Base-by-base conservation (phyloP, 2,113 vertebrate genomes). In the Otis tarda region DNA sequence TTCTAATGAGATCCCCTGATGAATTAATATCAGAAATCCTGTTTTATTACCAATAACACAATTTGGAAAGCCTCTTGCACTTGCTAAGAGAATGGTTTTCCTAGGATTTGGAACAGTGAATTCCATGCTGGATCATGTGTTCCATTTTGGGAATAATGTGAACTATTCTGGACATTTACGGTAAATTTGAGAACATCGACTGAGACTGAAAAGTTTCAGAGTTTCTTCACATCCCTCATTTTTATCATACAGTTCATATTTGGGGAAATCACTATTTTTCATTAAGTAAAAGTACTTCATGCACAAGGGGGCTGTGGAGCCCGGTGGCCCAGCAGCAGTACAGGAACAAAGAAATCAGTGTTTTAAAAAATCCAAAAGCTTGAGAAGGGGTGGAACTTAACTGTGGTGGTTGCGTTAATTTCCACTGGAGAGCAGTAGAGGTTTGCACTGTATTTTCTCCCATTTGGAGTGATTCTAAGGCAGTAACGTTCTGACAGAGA, bases 381-480 rank as follows among this genome's bases (percentile, higher is more conserved):
- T 47, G 28, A 69, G 41, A 63, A 73, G 13, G 15, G 41, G 16
- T 24, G 30, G 14, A n/a, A 37, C 31, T 45, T 7, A 41, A 5
- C 53, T 14, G 28, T 3, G 11, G 50, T 35, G 65, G 31, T 64
- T 55, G 67, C 69, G 8, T 22, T 69, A 4, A 35, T 82, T 79
- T 90, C 95, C 96, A 94, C 94, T 94, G 87, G 91, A 94, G 96
- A 93, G 95, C 96, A 91, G 89, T 4, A 94, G 90, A 94, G 87
- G 5, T 33, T 94, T 73, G 52, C 25, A 16, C 28, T 49, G 55
- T 9, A 2, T 83, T 85, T 75, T 25, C 15, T 53, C n/a, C 81
- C 35, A 10, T 70, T 68, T 89, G 53, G 30, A 3, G 56, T 28
- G 30, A 12, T 64, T 52, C 37, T 56, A 18, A 84, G 77, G 21